Conservation (phyloP, 1,140 invertebrate species). For the Telenomus remus region DNA sequence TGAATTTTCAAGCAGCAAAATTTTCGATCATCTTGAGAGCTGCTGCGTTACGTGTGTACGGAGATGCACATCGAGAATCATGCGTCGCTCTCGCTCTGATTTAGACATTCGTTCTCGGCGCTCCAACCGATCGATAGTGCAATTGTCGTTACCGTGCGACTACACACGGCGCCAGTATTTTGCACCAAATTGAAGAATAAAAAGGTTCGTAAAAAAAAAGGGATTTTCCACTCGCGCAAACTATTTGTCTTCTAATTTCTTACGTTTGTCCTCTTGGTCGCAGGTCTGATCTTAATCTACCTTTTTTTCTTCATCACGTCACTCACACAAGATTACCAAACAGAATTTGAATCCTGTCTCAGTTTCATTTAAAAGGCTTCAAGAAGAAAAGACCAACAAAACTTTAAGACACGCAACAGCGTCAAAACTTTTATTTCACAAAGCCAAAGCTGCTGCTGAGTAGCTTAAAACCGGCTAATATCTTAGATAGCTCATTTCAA, state of each 20-base stretch:
- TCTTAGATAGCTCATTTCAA: constrained; percentile 40
- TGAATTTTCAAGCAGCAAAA: constrained; percentile 10
- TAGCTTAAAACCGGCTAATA: constrained; percentile 22
- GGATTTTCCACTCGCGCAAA: not conserved
- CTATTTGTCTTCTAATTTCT: too few relatives aligned
- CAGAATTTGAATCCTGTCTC: constrained; percentile 1
- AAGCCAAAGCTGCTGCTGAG: constrained; percentile 15
- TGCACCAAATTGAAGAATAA: too few relatives aligned
- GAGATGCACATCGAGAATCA: constrained; percentile 13
- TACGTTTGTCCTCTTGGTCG: too few relatives aligned
- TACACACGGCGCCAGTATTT: too few relatives aligned
- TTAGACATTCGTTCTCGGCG: constrained; percentile 26
- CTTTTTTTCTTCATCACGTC: too few relatives aligned
- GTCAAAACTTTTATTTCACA: constrained; percentile 21
- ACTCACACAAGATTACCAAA: too few relatives aligned
- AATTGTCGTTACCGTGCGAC: constrained; percentile 17
- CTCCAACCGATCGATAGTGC: constrained; percentile 23
- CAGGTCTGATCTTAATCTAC: too few relatives aligned
- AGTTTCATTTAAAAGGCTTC: constrained; percentile 8
- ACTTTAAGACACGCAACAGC: constrained; percentile 18
- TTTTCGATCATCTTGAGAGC: constrained; percentile 47
- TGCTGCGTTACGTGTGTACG: constrained; percentile 32
- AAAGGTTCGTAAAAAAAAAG: not conserved
- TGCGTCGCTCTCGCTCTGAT: not conserved
- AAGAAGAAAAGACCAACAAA: constrained; percentile 27